Conservation (phyloP, 2,113 vertebrate species). For the Antennarius striatus region DNA sequence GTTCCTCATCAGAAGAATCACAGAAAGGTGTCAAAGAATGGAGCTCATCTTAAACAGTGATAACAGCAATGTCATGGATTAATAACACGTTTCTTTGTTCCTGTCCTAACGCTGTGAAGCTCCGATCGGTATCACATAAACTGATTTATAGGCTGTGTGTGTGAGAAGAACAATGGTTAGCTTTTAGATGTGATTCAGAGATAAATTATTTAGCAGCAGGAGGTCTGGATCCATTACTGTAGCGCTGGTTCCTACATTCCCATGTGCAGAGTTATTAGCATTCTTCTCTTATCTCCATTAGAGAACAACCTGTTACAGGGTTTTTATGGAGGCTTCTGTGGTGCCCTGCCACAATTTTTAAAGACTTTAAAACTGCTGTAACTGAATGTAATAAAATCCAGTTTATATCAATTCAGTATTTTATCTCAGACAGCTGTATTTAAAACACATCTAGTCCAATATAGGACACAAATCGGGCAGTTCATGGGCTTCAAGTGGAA, state of each 20-base stretch:
- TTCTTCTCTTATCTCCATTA: neutral
- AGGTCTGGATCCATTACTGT: slow-evolving; percentile 15
- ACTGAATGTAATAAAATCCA: too few species aligned
- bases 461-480: too few species aligned
- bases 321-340: too few species aligned
- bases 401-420: too few species aligned
- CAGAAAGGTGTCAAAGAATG: slow-evolving; percentile 25
- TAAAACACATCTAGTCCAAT: too few species aligned
- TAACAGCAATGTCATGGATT: slow-evolving; percentile 27
- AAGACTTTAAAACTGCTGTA: too few species aligned
- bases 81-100: slow-evolving; percentile 23
- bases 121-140: neutral
- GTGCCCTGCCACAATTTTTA: too few species aligned
- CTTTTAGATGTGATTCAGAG: slow-evolving; percentile 31
- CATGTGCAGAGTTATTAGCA: slow-evolving; percentile 14
- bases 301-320: too few species aligned
- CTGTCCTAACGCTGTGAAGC: too few species aligned
- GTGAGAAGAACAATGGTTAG: slow-evolving; percentile 15
- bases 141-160: slow-evolving; percentile 29
- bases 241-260: neutral
- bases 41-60: slow-evolving; percentile 44
- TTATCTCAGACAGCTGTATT: too few species aligned
- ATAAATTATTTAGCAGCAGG: too few species aligned
- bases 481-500: too few species aligned
- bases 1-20: slow-evolving; percentile 43